phyloP scores from a whole-genome alignment of 2,888 invertebrate species.

The Diaprepes abbreviatus region DNA sequence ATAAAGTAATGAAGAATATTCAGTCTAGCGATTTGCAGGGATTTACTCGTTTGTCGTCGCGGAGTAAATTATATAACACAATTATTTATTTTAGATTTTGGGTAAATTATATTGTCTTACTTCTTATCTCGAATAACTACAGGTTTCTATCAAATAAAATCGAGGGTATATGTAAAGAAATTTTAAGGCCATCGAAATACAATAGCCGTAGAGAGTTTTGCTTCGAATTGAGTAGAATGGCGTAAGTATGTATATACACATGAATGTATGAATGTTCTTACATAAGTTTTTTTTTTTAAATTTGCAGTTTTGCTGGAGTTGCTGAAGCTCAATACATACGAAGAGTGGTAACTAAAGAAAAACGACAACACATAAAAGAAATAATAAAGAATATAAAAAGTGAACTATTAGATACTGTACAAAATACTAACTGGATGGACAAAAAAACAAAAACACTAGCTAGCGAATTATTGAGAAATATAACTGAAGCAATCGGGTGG shows the following conservation, averaged over 20 bases:
- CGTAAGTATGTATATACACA: constrained; percentile 54
- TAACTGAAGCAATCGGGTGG: constrained; percentile 56
- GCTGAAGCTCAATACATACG: constrained; percentile 58
- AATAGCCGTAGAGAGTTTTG: constrained; percentile 52
- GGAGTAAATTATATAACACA: too few species aligned
- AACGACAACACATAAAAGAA: constrained; percentile 51
- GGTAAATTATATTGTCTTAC: constrained; percentile 60
- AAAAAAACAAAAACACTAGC: constrained; percentile 48
- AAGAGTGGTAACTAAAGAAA: constrained; percentile 51
- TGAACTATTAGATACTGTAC: constrained; percentile 50
- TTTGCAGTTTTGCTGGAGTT: constrained; percentile 55
- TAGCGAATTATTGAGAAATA: constrained; percentile 47
- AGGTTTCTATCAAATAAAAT: constrained; percentile 54
- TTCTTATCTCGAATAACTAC: constrained; percentile 54
- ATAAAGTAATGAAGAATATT: too few species aligned
- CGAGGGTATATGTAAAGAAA: constrained; percentile 49
- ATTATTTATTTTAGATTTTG: constrained; percentile 52
- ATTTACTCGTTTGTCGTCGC: too few species aligned
- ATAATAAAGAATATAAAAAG: constrained; percentile 54
- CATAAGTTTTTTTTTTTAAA: too few species aligned
- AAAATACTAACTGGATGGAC: constrained; percentile 55
- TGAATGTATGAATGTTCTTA: too few species aligned
- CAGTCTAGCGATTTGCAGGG: too few species aligned
- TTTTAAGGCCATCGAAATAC: constrained; percentile 37
- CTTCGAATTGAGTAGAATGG: constrained; percentile 49